Conservation (phyloP, 2,797 vertebrate species). For the Cuniculus paca region DNA sequence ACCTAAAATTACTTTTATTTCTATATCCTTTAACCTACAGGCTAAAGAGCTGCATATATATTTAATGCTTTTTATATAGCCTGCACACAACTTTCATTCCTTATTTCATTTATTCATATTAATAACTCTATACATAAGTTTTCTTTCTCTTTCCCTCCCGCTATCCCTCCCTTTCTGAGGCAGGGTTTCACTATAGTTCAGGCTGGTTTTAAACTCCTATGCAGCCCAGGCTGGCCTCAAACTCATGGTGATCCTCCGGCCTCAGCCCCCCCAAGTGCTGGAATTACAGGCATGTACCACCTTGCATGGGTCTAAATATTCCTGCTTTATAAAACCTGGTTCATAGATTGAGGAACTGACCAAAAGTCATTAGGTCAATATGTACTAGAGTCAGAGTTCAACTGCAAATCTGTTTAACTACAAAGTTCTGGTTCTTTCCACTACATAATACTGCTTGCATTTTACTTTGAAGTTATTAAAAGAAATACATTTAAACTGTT, state of each 20-base stretch:
- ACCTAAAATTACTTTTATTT: not conserved
- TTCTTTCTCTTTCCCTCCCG: not conserved
- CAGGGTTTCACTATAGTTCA: not conserved
- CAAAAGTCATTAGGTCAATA: not conserved
- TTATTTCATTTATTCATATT: not conserved
- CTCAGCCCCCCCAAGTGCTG: not conserved
- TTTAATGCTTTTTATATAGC: not conserved
- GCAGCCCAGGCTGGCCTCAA: not conserved
- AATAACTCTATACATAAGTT: not conserved
- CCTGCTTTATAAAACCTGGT: not conserved
- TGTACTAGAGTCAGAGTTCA: not conserved
- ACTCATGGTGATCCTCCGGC: not conserved
- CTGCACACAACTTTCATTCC: not conserved
- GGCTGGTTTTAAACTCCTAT: not conserved
- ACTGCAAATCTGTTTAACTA: not conserved
- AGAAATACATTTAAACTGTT: conserved; percentile 8
- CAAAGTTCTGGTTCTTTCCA: conserved; percentile 16
- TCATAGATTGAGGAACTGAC: not conserved
- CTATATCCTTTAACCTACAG: not conserved
- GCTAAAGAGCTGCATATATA: not conserved
- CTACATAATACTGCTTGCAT: not conserved
- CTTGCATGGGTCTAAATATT: not conserved
- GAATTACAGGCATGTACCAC: not conserved
- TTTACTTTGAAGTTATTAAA: conserved; percentile 8
- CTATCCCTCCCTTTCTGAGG: not conserved